Conservation (phyloP, 2,888 invertebrate genomes). For the Dexiosoma caninum region DNA sequence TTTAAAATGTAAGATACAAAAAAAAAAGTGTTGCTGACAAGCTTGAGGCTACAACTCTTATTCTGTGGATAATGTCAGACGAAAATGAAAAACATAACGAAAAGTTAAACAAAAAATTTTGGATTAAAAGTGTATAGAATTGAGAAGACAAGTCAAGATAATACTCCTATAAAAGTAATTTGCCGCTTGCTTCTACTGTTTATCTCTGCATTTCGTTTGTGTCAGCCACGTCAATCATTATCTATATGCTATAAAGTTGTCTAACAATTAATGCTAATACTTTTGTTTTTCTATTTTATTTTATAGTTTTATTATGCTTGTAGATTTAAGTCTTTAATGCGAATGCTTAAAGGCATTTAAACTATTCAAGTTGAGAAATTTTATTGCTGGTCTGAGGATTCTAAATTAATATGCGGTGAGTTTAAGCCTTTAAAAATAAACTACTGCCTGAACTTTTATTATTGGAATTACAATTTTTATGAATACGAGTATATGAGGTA, state of each 20-base stretch:
- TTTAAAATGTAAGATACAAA: neutral
- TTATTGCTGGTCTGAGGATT: slow-evolving; percentile 26
- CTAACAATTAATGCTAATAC: slow-evolving; percentile 48
- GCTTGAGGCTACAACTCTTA: slow-evolving; percentile 48
- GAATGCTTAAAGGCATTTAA: slow-evolving; percentile 28
- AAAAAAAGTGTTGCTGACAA: slow-evolving; percentile 49
- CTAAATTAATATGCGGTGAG: slow-evolving; percentile 27
- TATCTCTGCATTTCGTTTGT: slow-evolving; percentile 29
- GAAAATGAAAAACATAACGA: slow-evolving; percentile 15
- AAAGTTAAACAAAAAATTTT: slow-evolving; percentile 30
- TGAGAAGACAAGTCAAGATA: slow-evolving; percentile 55
- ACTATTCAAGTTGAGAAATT: slow-evolving; percentile 42
- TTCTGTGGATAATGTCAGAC: slow-evolving; percentile 42
- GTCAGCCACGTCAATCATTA: slow-evolving; percentile 55
- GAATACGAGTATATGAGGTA: no score
- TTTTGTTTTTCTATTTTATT: neutral
- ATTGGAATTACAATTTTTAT: neutral
- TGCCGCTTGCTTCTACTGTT: slow-evolving; percentile 52
- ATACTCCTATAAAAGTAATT: slow-evolving; percentile 48
- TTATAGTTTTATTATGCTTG: neutral
- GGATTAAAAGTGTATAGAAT: slow-evolving; percentile 55
- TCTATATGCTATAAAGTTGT: slow-evolving; percentile 58
- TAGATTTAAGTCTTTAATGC: slow-evolving; percentile 2
- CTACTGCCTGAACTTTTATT: neutral
- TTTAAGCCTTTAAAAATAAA: slow-evolving; percentile 21